Evolutionary conservation across 2,888 invertebrate genomes (phyloP), one percentile per base, ranked within the genome.

Genomic region (Acronicta leporina): DNA sequence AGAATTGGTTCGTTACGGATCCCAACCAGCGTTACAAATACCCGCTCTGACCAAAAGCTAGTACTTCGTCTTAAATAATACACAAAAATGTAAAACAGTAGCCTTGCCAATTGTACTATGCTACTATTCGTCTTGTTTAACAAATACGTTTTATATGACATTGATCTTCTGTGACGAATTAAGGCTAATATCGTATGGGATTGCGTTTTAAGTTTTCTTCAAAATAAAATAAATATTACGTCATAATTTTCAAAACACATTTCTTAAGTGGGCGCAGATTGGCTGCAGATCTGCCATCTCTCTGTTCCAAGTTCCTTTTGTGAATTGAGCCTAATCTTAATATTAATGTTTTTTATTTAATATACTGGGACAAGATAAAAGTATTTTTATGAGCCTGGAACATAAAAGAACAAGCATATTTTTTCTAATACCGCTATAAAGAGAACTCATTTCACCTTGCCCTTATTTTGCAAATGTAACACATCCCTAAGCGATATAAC

Each of bases 81-180:
- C 76, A 75, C 75, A 75, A 79, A 73, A 75, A 73, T 68, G 69
- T 74, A 77, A 81, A 84, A 84, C 75, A 82, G 81, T 87, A 89
- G 89, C 90, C 84, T 79, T 76, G 89, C 87, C 86, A 75, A 88
- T 88, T 89, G 84, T 84, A 89, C 87, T 89, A 89, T 63, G 78
- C 65, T 75, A 81, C 79, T 79, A 71, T 72, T 79, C 75, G 38
- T 50, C 44, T 47, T 35, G 52, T 35, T 35, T 15, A 58, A 59
- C 55, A 15, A 20, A 60, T 58, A 30, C 60, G 68, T 60, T 75
- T 57, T 50, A 55, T 53, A 60, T 51, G 63, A 57, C 30, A 47
- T 66, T 35, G 62, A 68, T 55, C n/a, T 55, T 73, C 51, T 53
- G 60, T 54, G 55, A 57, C 52, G 51, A 59, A 60, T 47, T 43